phyloP scores from a whole-genome alignment of 92 coral and sea anemone genomes.

The Zoanthus sociatus region DNA sequence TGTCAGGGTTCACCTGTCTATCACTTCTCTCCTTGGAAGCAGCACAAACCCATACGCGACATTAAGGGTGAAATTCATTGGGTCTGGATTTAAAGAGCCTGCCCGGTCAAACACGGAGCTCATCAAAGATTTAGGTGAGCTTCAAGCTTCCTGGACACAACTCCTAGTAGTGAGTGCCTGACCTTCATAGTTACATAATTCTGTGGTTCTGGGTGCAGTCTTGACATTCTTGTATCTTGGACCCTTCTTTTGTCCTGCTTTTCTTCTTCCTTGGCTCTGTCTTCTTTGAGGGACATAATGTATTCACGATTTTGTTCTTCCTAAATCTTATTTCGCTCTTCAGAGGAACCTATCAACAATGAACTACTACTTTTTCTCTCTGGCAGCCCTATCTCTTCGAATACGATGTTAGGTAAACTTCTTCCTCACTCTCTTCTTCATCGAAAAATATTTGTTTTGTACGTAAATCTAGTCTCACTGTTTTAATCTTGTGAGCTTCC shows the following conservation, averaged over 20 bases:
- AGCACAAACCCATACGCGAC: conserved; percentile 42
- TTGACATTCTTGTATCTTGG: conserved; percentile 53
- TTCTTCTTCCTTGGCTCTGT: conserved; percentile 27
- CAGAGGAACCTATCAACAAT: conserved; percentile 10
- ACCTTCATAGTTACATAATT: conserved; percentile 57
- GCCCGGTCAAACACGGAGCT: conserved; percentile 71
- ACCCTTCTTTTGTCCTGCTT: conserved; percentile 56
- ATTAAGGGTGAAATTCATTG: conserved; percentile 46
- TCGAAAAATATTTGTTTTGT: conserved; percentile 30
- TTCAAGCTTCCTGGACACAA: conserved; percentile 51
- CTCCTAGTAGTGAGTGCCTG: conserved; percentile 63
- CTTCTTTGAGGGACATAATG: conserved; percentile 15
- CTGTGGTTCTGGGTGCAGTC: conserved; percentile 60
- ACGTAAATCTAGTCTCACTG: conserved; percentile 34
- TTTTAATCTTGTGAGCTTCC: conserved; percentile 50
- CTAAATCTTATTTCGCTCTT: background rate
- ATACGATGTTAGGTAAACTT: conserved; percentile 1
- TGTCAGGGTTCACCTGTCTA: conserved; percentile 17
- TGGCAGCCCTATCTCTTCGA: background rate
- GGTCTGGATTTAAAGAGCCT: conserved; percentile 57
- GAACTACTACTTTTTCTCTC: background rate
- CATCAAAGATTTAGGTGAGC: conserved; percentile 42
- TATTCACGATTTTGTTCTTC: conserved; percentile 11
- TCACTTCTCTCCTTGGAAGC: conserved; percentile 38
- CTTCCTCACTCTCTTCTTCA: conserved; percentile 28